Percentiles rank a stretch among this genome's conserved stretches.
phyloP scores from a whole-genome alignment of 37 sponge, comb jelly and placozoan species.

The Amphimedon queenslandica region DNA sequence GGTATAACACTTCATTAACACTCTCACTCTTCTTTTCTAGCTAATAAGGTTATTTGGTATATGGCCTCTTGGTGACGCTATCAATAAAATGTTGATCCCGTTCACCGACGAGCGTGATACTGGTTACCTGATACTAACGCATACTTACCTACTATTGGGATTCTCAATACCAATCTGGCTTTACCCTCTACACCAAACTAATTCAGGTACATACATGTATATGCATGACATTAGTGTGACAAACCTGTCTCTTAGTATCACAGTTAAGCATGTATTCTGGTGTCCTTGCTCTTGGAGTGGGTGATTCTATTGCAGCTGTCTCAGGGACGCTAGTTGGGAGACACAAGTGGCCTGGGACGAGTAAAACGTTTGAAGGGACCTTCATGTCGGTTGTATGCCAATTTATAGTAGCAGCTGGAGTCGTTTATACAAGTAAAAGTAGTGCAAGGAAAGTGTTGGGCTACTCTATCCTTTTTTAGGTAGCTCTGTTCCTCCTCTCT shows the following conservation, averaged over 20 bases:
- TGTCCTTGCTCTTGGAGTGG: constrained; percentile 77
- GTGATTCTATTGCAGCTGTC: constrained; percentile 79
- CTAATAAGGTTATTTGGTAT: constrained; percentile 50
- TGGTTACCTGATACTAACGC: constrained; percentile 68
- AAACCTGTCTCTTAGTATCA: constrained; percentile 11
- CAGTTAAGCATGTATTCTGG: constrained; percentile 82
- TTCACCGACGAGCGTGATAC: constrained; percentile 58
- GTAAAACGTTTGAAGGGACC: constrained; percentile 67
- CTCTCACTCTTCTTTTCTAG: constrained; percentile 19
- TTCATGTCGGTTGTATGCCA: constrained; percentile 47
- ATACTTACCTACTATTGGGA: constrained; percentile 87
- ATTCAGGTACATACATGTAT: constrained; percentile 14
- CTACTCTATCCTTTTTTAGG: constrained; percentile 12
- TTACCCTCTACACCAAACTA: constrained; percentile 40
- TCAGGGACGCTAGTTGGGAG: constrained; percentile 62
- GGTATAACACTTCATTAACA: not conserved
- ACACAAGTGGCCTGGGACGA: constrained; percentile 60
- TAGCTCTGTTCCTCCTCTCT: constrained; percentile 22
- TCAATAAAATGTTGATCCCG: constrained; percentile 36
- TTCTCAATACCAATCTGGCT: constrained; percentile 83
- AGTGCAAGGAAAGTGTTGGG: not conserved
- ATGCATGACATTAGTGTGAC: not conserved
- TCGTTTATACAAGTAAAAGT: constrained; percentile 58
- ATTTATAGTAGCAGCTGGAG: constrained; percentile 16
- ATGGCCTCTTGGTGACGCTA: constrained; percentile 74